Base-by-base conservation (phyloP, 2,797 vertebrate species). In the Falco peregrinus region DNA sequence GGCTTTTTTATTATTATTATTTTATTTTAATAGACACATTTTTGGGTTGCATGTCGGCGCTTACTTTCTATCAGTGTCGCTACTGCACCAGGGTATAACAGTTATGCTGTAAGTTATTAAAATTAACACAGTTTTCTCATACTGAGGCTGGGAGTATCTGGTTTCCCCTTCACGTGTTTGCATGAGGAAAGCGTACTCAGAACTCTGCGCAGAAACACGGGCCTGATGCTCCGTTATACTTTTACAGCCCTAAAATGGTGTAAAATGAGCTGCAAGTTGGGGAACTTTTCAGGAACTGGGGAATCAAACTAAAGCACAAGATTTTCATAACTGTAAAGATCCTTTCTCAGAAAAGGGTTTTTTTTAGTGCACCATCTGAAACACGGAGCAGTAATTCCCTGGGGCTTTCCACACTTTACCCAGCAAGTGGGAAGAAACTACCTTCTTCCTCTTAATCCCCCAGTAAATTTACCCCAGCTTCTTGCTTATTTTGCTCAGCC, bases 1-100 rank as follows among this genome's bases (percentile, higher is more conserved):
- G 54, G 7, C 14, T 48, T 73, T 95, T 67, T 74, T 87, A 90
- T 79, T 85, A 51, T 65, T 91, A 80, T 91, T 93, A 29, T 95
- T 94, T 95, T 69, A 93, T 84, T 96, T 93, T 92, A 95, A 89
- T 65, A 59, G 90, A 65, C 75, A 84, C 26, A 61, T 93, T 96
- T 95, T 91, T 43, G 90, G 47, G 43, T 80, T 65, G 37, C 37
- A 29, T 50, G 17, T 56, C 47, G 20, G 87, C 63, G 61, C 68
- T 90, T 93, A 81, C 43, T 92, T 95, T 94, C 74, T 84, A 25
- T 54, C 61, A 24, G 61, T 61, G 59, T 8, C 61, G 92, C 93
- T 97, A 93, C 92, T 87, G 76, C 84, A 89, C 22, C 2, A 1
- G 57, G 16, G 57, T 88, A 21, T 86, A 75, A 57, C 33, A 45